Evolutionary conservation across 2,888 invertebrate genomes (phyloP), one percentile per base, ranked within the genome.

Genomic region (Agrotis ipsilon): DNA sequence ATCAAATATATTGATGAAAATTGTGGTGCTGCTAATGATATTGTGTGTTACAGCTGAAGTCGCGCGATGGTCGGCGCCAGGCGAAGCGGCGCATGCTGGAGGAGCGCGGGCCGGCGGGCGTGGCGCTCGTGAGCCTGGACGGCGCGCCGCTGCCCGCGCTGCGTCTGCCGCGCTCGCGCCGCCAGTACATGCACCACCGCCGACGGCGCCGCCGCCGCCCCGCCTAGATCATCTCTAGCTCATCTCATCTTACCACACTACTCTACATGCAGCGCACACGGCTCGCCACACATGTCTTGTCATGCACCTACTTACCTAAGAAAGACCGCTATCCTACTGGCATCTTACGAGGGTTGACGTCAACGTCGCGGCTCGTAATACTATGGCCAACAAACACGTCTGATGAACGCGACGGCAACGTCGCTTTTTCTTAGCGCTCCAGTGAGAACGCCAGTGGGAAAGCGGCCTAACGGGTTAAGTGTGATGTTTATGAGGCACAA

Each of bases 111-210:
- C 73, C 74, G 3, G 78, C 71, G 0, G 89, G 91, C 2, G 88
- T 94, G 27, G 88, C 88, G 2, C 68, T 94, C 69, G 73, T 93
- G 60, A 87, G 85, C 55, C 77, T 94, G 43, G 92, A 90, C 80
- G 79, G 71, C 11, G 90, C 78, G 3, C 92, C 93, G 3, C 78
- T 92, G 69, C 94, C 94, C 0, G 81, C 86, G 80, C 88, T 94
- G 79, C 88, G 88, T 0, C 89, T 94, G 75, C 92, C 94, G 24
- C 74, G 73, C 60, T 71, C 83, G 24, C 88, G 92, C 18, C 84
- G 92, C 13, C 94, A 93, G 86, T 93, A 93, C 86, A 92, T 91
- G 91, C 81, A 75, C 18, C 18, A 19, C 11, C 51, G 14, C 4
- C 45, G 0, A 13, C 70, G 7, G 13, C n/a, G 21, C 19, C 57